Evolutionary conservation across 2,888 invertebrate species (phyloP), one percentile per base, ranked within the genome.

Genomic region (Cyclophora punctaria): DNA sequence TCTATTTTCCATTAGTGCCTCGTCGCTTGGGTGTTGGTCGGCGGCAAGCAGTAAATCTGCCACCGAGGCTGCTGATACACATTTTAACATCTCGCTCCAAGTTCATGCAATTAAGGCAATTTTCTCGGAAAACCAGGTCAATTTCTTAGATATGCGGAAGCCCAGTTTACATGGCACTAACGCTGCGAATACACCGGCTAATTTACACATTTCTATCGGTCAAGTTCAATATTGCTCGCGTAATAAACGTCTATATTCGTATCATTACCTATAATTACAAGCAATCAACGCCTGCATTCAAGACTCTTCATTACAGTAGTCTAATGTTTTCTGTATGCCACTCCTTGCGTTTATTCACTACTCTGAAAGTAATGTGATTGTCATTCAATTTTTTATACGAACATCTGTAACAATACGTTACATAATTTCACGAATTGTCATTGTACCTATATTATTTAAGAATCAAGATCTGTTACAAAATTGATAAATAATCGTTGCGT

Each of bases 71-170:
- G 51, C 51, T 48, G 58, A 62, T 69, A 65, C 52, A 63, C 63
- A 68, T 71, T 66, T 66, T 63, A 63, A 58, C 59, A 56, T 59
- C 60, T 59, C 50, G 53, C 57, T 59, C 58, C 67, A 66, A 64
- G 65, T 65, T 66, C 61, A 78, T 75, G 78, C 65, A 79, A 80
- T 76, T 74, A 65, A 73, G 69, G 71, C 64, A 73, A 78, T 82
- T 75, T 79, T 74, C 75, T 72, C 56, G 63, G 74, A 73, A 77
- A 81, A 75, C 67, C 66, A 64, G 79, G 80, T 70, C 78, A 74
- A 67, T 78, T 78, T 78, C 76, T 73, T 70, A 63, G 56, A 69
- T 75, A 75, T 66, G 66, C 75, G 71, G 72, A 71, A 73, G 67
- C 69, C 63, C 49, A 55, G 60, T 50, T 67, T 67, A 57, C 64